Evolutionary conservation across 2,888 invertebrate genomes (phyloP).

Genomic region (Folsomia candida): DNA sequence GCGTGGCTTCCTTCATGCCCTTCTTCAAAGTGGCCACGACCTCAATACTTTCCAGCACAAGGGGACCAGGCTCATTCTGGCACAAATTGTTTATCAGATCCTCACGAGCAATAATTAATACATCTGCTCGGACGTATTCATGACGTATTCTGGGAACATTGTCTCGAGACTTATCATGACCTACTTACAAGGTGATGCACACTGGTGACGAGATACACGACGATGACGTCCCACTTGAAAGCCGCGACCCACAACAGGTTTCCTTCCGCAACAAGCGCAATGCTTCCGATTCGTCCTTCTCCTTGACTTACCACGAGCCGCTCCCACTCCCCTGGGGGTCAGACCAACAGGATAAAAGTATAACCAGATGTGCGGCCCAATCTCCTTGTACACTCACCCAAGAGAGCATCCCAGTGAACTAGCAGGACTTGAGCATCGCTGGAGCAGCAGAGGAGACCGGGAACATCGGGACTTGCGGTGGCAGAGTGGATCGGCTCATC

Average conservation of each 20-base stretch:
- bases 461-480: too few species aligned
- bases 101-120: neutral
- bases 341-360: conserved; percentile 7
- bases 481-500: too few species aligned
- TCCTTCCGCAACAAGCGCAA: conserved; percentile 25
- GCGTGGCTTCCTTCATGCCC: conserved; percentile 35
- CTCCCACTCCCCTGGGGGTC: conserved; percentile 36
- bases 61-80: conserved; percentile 33
- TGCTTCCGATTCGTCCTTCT: conserved; percentile 33
- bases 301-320: conserved; percentile 34
- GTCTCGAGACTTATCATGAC: neutral
- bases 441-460: conserved; percentile 35
- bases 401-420: conserved; percentile 36
- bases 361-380: neutral
- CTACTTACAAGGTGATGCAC: conserved; percentile 28
- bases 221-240: conserved; percentile 31
- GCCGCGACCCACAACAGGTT: conserved; percentile 28
- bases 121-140: neutral
- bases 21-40: conserved; percentile 29
- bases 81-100: conserved; percentile 12
- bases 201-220: conserved; percentile 26
- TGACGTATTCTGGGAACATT: neutral
- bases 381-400: conserved; percentile 34
- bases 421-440: conserved; percentile 40
- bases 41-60: conserved; percentile 35